phyloP scores from a whole-genome alignment of 2,113 vertebrate genomes.

The Acrocephalus arundinaceus region DNA sequence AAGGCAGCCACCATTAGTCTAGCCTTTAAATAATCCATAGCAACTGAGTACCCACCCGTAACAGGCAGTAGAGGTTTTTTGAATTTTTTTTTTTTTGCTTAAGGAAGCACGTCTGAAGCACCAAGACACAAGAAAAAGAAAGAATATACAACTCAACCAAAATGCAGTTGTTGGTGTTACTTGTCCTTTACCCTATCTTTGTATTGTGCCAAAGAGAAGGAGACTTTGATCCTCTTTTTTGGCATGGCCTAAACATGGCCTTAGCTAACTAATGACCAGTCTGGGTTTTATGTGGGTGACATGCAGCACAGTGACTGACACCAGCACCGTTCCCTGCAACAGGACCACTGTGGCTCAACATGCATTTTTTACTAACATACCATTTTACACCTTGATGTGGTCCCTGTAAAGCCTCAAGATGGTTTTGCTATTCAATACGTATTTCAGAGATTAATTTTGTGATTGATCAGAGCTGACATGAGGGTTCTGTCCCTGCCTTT shows the following conservation, averaged over 20 bases:
- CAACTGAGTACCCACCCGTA: neutral
- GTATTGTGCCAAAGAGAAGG: neutral
- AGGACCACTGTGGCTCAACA: accelerated
- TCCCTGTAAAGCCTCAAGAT: neutral
- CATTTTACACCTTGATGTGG: neutral
- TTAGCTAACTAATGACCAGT: neutral
- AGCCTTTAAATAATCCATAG: neutral
- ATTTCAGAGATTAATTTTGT: neutral
- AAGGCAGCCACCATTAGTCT: neutral
- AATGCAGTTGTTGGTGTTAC: neutral
- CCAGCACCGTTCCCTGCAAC: neutral
- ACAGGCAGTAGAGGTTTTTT: neutral
- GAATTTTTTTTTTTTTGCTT: neutral
- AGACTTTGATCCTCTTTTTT: neutral
- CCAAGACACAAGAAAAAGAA: neutral
- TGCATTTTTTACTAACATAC: neutral
- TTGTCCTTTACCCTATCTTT: neutral
- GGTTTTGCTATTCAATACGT: neutral
- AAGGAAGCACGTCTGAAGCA: neutral
- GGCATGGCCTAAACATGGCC: neutral
- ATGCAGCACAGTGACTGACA: neutral
- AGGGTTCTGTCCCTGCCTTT: neutral
- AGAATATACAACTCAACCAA: neutral
- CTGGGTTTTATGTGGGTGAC: neutral
- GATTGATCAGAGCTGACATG: neutral